Evolutionary conservation across 1,140 invertebrate genomes (phyloP).

Genomic region (Drosophila navojoa): DNA sequence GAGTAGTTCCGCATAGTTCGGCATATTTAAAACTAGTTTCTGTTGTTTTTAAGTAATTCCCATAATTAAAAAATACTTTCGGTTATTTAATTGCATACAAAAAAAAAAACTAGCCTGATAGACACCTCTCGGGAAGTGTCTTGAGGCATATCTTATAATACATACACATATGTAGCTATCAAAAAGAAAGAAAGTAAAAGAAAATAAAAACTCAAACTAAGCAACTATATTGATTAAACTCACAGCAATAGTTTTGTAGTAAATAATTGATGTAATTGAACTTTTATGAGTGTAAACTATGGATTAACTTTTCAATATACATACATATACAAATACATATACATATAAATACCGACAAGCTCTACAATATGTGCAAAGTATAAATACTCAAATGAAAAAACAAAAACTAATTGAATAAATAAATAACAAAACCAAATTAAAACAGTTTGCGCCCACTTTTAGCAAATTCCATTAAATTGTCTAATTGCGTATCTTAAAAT

Average conservation of each 20-base stretch:
- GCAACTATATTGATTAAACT: constrained; percentile 60
- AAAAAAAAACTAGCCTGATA: constrained; percentile 37
- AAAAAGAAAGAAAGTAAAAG: constrained; percentile 3
- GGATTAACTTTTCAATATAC: constrained; percentile 75
- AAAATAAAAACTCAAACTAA: constrained; percentile 15
- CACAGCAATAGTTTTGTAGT: constrained; percentile 77
- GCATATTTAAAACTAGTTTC: constrained; percentile 27
- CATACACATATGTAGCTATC: constrained; percentile 42
- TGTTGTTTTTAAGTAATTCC: constrained; percentile 57
- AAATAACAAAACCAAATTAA: constrained; percentile 8
- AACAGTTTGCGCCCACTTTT: constrained; percentile 68
- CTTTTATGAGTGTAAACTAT: constrained; percentile 80
- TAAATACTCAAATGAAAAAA: constrained; percentile 54
- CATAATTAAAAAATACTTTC: constrained; percentile 32
- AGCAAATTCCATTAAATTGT: constrained; percentile 75
- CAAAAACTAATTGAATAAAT: constrained; percentile 6
- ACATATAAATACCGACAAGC: constrained; percentile 52
- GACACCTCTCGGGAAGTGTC: constrained; percentile 36
- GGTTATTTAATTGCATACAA: constrained; percentile 60
- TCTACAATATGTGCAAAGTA: constrained; percentile 45
- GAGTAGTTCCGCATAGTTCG: constrained; percentile 20
- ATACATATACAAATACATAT: constrained; percentile 61
- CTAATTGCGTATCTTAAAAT: constrained; percentile 80
- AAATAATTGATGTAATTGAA: constrained; percentile 79
- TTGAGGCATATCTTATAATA: constrained; percentile 58